Conservation (phyloP, 2,797 vertebrate genomes). For the Muscicapa comitata region DNA sequence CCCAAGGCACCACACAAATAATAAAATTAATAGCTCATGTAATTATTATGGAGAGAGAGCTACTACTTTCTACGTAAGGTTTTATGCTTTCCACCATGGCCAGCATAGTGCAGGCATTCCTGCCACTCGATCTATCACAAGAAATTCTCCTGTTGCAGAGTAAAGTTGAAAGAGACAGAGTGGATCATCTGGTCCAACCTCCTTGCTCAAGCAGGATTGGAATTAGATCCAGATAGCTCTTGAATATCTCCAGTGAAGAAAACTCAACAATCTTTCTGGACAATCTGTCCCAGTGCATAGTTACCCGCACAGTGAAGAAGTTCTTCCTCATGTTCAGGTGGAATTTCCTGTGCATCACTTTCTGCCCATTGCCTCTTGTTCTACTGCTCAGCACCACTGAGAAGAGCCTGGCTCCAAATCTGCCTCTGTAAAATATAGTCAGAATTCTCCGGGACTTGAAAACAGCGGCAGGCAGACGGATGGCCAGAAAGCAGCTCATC, state of each 20-base stretch:
- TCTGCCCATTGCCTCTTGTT: background rate
- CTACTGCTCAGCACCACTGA: background rate
- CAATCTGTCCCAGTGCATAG: background rate
- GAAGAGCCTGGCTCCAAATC: background rate
- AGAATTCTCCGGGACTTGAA: background rate
- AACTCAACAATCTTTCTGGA: background rate
- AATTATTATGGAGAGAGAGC: constrained; percentile 14
- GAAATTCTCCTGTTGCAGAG: background rate
- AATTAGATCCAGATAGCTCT: background rate
- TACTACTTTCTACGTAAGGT: background rate
- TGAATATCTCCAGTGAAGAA: background rate
- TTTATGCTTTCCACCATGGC: background rate
- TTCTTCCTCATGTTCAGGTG: background rate
- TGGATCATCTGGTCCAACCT: background rate
- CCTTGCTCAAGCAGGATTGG: background rate
- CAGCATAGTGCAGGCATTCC: background rate
- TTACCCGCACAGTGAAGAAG: background rate
- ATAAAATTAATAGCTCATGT: constrained; percentile 48
- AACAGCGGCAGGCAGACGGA: background rate
- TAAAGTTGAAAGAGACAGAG: background rate
- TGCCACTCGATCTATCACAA: background rate
- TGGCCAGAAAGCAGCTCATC: background rate
- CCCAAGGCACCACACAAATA: background rate
- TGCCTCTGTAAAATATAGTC: background rate
- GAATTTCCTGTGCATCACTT: background rate